phyloP scores from a whole-genome alignment of 2,888 invertebrate species.

The Halictus ligatus region DNA sequence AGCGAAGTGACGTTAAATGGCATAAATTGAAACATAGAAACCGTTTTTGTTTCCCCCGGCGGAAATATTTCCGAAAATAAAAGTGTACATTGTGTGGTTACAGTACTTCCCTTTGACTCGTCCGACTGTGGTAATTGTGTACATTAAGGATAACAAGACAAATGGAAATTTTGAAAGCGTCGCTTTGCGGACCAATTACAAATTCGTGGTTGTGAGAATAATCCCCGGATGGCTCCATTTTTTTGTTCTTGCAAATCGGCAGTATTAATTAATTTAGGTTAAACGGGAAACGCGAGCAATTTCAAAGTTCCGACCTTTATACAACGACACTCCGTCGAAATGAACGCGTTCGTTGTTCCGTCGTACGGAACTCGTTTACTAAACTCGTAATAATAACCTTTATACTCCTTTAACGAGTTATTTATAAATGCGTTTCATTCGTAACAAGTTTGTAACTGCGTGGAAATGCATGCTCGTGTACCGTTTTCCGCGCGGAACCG shows the following conservation, averaged over 20 bases:
- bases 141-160: background rate
- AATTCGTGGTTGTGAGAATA: background rate
- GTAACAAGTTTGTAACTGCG: constrained; percentile 4
- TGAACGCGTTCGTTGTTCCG: background rate
- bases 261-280: constrained; percentile 14
- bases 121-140: background rate
- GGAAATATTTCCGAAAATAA: background rate
- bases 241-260: background rate
- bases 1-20: background rate
- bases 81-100: background rate
- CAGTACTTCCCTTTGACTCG: background rate
- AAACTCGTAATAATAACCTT: constrained; percentile 31
- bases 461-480: background rate
- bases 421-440: constrained; percentile 29
- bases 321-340: background rate
- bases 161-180: background rate
- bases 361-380: constrained; percentile 23
- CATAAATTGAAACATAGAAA: no score
- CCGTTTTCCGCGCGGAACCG: background rate
- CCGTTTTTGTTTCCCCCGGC: no score
- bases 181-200: background rate
- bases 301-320: constrained; percentile 12
- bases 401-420: constrained; percentile 32
- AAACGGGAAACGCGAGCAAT: constrained; percentile 8
- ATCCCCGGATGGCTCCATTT: background rate